Base-by-base conservation (phyloP, 2,113 vertebrate genomes). In the Dolichallabes microphthalmus region DNA sequence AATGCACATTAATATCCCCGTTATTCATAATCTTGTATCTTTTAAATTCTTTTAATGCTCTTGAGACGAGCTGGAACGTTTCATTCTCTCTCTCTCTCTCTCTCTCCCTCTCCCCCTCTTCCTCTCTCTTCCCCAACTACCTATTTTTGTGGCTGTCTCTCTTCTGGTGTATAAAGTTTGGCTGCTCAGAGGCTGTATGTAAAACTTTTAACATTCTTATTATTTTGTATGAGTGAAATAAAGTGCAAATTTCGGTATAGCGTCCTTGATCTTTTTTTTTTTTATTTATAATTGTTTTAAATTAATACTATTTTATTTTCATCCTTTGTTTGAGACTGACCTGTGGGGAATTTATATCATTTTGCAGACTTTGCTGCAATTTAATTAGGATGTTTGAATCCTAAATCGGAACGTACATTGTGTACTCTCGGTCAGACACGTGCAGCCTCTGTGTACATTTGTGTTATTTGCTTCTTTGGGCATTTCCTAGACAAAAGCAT, bases 171-270 rank as follows among this genome's bases (percentile, higher is more conserved):
- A 82, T 89, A 87, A 85, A 60, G 84, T 88, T 83, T 88, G 90
- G 86, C 91, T 89, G 90, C 88, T 86, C 83, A 92, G 91, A 92
- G 88, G 86, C 90, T 94, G 93, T 93, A 93, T 93, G 92, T 93
- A 91, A 92, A 86, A 93, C 92, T 95, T 95, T 95, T 95, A 95
- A 94, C 92, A 91, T 94, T 94, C 90, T 93, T 94, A 93, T 95
- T 93, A 94, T 94, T 95, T 95, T 95, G 94, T 95, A 95, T 92
- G 92, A 92, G 92, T 94, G 92, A 94, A 95, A 95, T 94, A 95
- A 95, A 95, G 88, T 94, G 93, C 85, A 90, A 91, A 91, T 94
- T 94, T 95, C 91, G 92, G 93, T 91, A 91, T 79, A 61, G 30
- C 83, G 64, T 27, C 57, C 22, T 20, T 83, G 74, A 27, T 22